These are phyloP conservation scores for Drosophila virilis DNA, from an alignment of 1,140 invertebrate species.

Conservation along the genomic window DNA sequence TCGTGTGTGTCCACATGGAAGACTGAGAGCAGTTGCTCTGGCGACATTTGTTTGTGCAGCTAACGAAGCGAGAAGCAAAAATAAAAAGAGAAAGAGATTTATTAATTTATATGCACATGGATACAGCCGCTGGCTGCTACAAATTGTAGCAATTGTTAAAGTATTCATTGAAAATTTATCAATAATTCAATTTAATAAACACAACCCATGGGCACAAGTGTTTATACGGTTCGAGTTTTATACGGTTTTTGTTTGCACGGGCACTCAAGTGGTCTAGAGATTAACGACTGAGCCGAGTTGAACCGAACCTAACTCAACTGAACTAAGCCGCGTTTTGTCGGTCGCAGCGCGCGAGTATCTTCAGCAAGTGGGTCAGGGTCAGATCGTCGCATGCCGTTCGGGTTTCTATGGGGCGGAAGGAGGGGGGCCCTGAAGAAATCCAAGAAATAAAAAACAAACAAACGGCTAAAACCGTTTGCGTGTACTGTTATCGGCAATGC, in stretches of 20 bases:
- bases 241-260: conserved; percentile 52
- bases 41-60: conserved; percentile 94
- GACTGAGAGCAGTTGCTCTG: conserved; percentile 90
- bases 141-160: conserved; percentile 74
- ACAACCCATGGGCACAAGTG: conserved; percentile 58
- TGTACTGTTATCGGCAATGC: conserved; percentile 50
- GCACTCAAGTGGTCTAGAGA: conserved; percentile 69
- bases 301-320: conserved; percentile 10
- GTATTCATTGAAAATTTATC: conserved; percentile 73
- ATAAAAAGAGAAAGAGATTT: conserved; percentile 13
- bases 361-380: conserved; percentile 78
- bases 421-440: conserved; percentile 8
- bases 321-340: conserved; percentile 34
- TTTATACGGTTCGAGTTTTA: conserved; percentile 26
- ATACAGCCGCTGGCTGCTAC: conserved; percentile 52
- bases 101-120: conserved; percentile 8
- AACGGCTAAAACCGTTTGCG: conserved; percentile 37
- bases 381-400: conserved; percentile 59
- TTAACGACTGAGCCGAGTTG: conserved; percentile 66
- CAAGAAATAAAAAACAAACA: conserved; percentile 16
- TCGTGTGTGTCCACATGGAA: conserved; percentile 92
- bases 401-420: conserved; percentile 41
- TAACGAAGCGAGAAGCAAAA: conserved; percentile 72
- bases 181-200: conserved; percentile 67
- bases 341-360: conserved; percentile 52